A percentile compares a stretch with the other conserved stretches of the same genome.
phyloP scores from a whole-genome alignment of 2,113 vertebrate species.

The Gracilinanus agilis region DNA sequence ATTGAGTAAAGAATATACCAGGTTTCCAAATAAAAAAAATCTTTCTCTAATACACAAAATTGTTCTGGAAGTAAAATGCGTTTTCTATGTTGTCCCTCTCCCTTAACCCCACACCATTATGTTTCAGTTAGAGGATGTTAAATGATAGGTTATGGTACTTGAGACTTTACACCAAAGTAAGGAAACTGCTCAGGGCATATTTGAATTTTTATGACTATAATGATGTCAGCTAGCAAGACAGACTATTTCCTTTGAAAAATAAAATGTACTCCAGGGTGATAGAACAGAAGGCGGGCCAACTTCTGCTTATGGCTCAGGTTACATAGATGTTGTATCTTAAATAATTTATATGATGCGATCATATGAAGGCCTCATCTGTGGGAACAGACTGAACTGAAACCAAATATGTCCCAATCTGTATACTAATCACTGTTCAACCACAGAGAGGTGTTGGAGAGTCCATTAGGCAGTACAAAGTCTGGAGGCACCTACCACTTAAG shows the following conservation, averaged over 20 bases:
- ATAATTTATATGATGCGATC: conserved; percentile 84
- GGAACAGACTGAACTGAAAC: conserved; percentile 84
- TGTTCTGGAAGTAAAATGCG: conserved; percentile 6
- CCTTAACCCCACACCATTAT: conserved; percentile 45
- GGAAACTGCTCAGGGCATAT: conserved; percentile 55
- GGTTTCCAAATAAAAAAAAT: background rate
- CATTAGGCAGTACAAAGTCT: conserved; percentile 60
- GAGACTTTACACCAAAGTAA: conserved; percentile 58
- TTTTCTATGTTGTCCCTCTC: conserved; percentile 36
- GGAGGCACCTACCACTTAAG: conserved; percentile 59
- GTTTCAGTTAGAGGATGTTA: conserved; percentile 54
- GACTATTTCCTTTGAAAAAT: conserved; percentile 72
- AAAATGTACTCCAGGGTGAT: conserved; percentile 73
- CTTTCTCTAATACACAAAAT: background rate
- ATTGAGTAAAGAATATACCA: background rate
- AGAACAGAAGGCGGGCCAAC: conserved; percentile 80
- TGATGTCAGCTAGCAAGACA: conserved; percentile 75
- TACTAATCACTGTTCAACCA: conserved; percentile 77
- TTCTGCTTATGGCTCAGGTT: conserved; percentile 82
- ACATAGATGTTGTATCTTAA: conserved; percentile 82
- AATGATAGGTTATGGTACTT: conserved; percentile 17
- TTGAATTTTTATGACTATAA: conserved; percentile 65
- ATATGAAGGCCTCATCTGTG: conserved; percentile 82
- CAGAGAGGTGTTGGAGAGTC: conserved; percentile 72
- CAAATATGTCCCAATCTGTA: conserved; percentile 83